A percentile compares a stretch with the other conserved stretches of the same genome.
These are phyloP conservation scores for Epinephelus awoara DNA, from an alignment of 2,797 vertebrate species.

Conservation along the genomic window DNA sequence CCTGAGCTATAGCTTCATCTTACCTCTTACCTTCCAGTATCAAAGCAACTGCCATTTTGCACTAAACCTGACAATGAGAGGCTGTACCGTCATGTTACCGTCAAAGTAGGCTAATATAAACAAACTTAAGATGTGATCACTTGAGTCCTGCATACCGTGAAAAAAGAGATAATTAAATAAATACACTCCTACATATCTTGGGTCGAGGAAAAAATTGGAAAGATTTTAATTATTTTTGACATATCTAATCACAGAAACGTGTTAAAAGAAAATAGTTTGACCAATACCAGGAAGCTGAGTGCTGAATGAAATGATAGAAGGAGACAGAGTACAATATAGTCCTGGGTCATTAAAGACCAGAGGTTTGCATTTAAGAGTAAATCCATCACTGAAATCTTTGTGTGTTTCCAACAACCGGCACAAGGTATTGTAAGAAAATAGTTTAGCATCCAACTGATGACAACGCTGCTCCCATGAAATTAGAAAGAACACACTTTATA, in stretches of 20 bases:
- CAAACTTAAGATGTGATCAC: background rate
- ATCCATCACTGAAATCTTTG: background rate
- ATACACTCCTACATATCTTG: background rate
- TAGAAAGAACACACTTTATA: no score
- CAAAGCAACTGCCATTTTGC: background rate
- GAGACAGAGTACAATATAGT: background rate
- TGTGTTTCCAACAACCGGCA: background rate
- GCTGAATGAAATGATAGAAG: background rate
- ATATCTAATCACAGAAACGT: background rate
- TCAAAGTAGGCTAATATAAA: background rate
- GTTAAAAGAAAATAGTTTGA: background rate
- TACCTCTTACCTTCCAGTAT: background rate
- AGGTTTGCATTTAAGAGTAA: background rate
- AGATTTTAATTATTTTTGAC: background rate
- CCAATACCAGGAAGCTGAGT: background rate
- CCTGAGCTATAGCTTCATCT: background rate
- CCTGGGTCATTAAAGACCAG: background rate
- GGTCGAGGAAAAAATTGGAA: background rate
- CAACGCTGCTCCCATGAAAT: background rate
- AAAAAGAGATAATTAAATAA: background rate
- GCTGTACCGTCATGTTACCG: background rate
- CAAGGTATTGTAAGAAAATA: background rate
- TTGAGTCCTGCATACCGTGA: background rate
- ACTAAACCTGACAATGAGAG: conserved; percentile 5
- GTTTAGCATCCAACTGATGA: background rate